Evolutionary conservation across 2,797 vertebrate species (phyloP).

Genomic region (Huso huso): DNA sequence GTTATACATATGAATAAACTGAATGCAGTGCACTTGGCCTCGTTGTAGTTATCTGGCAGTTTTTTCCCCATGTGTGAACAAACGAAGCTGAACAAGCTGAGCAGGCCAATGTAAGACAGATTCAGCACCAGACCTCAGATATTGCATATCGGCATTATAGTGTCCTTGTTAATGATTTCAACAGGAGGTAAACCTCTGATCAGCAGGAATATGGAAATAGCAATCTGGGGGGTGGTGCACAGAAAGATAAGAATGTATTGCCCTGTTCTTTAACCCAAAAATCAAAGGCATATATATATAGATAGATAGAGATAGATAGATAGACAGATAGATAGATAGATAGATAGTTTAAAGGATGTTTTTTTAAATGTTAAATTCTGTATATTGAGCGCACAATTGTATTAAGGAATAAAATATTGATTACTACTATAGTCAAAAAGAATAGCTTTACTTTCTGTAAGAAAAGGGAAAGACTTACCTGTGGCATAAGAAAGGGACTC

Average conservation of each 20-base stretch:
- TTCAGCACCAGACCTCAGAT: slow-evolving; percentile 20
- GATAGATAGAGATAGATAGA: no score
- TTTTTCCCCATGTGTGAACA: slow-evolving; percentile 39
- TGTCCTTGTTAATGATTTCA: neutral
- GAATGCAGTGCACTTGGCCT: slow-evolving; percentile 45
- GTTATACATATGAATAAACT: slow-evolving; percentile 30
- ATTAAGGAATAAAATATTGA: no score
- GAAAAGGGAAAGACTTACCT: neutral
- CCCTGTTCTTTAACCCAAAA: slow-evolving; percentile 32
- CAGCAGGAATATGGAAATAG: slow-evolving; percentile 4
- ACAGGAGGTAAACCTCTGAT: neutral
- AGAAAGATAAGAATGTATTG: slow-evolving; percentile 19
- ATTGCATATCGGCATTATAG: slow-evolving; percentile 27
- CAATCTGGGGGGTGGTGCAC: slow-evolving; percentile 7
- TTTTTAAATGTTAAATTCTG: no score
- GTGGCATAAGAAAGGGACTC: neutral
- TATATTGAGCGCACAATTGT: no score
- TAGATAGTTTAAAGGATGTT: no score
- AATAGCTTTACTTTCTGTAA: neutral
- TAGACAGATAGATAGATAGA: no score
- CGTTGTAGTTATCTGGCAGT: slow-evolving; percentile 42
- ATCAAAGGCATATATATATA: no score
- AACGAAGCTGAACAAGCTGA: slow-evolving; percentile 32
- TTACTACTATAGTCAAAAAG: neutral
- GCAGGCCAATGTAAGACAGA: slow-evolving; percentile 16